Conservation (phyloP, 2,888 invertebrate species). For the Diloba caeruleocephala region DNA sequence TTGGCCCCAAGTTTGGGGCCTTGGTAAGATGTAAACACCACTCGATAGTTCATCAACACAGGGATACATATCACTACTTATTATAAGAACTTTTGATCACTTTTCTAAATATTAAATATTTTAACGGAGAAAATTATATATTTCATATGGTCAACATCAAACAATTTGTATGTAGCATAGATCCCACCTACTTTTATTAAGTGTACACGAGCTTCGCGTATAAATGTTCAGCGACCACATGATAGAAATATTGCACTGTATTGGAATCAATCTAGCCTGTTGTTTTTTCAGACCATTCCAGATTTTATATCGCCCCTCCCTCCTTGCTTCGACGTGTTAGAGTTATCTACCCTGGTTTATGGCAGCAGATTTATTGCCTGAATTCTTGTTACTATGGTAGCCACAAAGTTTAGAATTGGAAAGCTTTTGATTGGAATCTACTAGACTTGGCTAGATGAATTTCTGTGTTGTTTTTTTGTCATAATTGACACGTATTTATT, state of each 20-base stretch:
- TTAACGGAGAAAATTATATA: too few species aligned
- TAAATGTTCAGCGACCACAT: constrained; percentile 9
- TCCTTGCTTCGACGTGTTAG: not conserved
- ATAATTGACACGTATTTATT: constrained; percentile 18
- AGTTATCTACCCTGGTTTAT: constrained; percentile 16
- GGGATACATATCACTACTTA: too few species aligned
- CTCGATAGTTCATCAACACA: too few species aligned
- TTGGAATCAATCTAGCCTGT: constrained; percentile 21
- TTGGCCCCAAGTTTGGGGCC: too few species aligned
- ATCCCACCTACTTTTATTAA: too few species aligned
- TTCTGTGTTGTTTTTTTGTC: constrained; percentile 21
- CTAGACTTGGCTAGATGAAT: constrained; percentile 7
- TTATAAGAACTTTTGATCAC: too few species aligned
- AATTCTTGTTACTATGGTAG: constrained; percentile 26
- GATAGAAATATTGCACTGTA: constrained; percentile 32
- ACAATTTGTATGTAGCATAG: too few species aligned
- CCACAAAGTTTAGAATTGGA: constrained; percentile 43
- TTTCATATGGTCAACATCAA: too few species aligned
- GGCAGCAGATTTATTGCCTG: constrained; percentile 26
- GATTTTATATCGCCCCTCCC: constrained; percentile 3
- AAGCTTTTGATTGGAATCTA: constrained; percentile 51
- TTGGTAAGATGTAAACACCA: too few species aligned
- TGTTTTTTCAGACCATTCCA: constrained; percentile 4
- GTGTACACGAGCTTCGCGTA: constrained; percentile 10
- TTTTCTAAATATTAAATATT: too few species aligned